These are phyloP conservation scores for Kobus ellipsiprymnus DNA, from an alignment of 2,113 vertebrate species.

Conservation along the genomic window DNA sequence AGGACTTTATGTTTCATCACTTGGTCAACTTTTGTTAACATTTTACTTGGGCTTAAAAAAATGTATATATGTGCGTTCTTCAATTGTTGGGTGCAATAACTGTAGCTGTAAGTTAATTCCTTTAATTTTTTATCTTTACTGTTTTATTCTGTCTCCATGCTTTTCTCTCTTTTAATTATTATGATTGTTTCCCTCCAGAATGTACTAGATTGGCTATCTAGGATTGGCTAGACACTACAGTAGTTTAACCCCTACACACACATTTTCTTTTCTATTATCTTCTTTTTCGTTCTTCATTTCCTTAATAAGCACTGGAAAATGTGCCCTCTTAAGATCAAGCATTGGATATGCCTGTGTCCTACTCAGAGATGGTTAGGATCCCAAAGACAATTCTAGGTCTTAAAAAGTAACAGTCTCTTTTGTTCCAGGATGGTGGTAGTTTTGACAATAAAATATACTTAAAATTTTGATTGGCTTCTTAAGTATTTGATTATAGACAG, in stretches of 20 bases:
- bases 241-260: not conserved
- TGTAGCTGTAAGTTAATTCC: not conserved
- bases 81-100: not conserved
- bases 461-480: not conserved
- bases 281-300: not conserved
- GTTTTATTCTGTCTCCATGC: not conserved
- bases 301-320: not conserved
- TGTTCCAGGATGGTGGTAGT: not conserved
- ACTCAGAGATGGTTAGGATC: not conserved
- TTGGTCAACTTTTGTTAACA: not conserved
- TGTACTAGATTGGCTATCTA: not conserved
- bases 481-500: not conserved
- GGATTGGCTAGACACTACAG: not conserved
- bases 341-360: not conserved
- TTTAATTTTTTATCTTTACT: not conserved
- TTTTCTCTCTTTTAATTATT: not conserved
- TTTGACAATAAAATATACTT: not conserved
- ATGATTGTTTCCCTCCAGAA: not conserved
- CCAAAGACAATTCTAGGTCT: not conserved
- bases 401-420: not conserved
- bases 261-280: not conserved
- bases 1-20: not conserved
- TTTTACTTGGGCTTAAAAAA: not conserved
- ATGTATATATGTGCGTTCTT: not conserved
- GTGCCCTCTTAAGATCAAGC: not conserved